A percentile compares a stretch with the other conserved stretches of the same genome.
phyloP scores from a whole-genome alignment of 2,888 invertebrate genomes.

The Cabera pusaria region DNA sequence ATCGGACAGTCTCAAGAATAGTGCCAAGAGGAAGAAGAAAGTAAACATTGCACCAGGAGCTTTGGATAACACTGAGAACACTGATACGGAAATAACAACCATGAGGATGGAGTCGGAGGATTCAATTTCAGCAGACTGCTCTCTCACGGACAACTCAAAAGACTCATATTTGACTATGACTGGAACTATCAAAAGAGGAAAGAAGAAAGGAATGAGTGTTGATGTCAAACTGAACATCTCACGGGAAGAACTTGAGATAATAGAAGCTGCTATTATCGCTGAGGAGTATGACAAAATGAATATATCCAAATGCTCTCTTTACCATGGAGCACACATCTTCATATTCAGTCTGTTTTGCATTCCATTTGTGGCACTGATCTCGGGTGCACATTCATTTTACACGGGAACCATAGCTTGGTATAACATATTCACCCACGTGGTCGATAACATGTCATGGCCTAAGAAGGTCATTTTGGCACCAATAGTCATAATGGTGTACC shows the following conservation, averaged over 20 bases:
- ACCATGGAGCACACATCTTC: conserved; percentile 86
- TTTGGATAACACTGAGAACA: conserved; percentile 62
- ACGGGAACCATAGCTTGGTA: conserved; percentile 91
- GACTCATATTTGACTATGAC: conserved; percentile 87
- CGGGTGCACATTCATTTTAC: conserved; percentile 88
- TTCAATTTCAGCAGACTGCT: conserved; percentile 81
- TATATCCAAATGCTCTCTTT: conserved; percentile 80
- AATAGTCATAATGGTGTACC: conserved; percentile 86
- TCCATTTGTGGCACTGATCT: conserved; percentile 86
- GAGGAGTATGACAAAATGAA: conserved; percentile 82
- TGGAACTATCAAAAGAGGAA: conserved; percentile 88
- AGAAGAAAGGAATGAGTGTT: conserved; percentile 88
- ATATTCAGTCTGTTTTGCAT: conserved; percentile 85
- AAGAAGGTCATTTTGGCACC: conserved; percentile 86
- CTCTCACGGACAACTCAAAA: conserved; percentile 76
- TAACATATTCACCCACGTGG: conserved; percentile 87
- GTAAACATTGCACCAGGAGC: conserved; percentile 85
- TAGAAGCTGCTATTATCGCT: conserved; percentile 85
- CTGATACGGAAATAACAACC: conserved; percentile 68
- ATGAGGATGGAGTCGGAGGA: conserved; percentile 71
- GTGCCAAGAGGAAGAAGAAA: conserved; percentile 82
- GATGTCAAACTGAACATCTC: conserved; percentile 89
- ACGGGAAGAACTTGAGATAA: conserved; percentile 86
- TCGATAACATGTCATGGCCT: conserved; percentile 85
- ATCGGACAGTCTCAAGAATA: conserved; percentile 72